Evolutionary conservation across 2,113 vertebrate genomes (phyloP).

Genomic region (Petrocephalus zakoni): DNA sequence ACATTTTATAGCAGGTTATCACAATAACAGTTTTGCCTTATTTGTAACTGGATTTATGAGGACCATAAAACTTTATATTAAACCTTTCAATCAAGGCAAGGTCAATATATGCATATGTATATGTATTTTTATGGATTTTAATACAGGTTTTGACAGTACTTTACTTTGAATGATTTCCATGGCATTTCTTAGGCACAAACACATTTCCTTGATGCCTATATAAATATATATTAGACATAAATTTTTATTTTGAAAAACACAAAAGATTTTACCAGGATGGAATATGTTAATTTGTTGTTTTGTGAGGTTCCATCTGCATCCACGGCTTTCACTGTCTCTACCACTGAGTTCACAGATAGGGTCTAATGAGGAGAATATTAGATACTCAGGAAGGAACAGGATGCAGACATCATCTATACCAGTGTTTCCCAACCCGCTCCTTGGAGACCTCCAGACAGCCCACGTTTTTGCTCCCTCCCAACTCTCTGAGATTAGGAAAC

Average conservation of each 20-base stretch:
- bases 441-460: neutral
- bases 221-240: neutral
- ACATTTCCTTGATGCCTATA: neutral
- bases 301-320: conserved; percentile 48
- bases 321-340: conserved; percentile 56
- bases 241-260: neutral
- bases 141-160: neutral
- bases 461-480: neutral
- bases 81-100: neutral
- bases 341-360: conserved; percentile 18
- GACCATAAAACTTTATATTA: neutral
- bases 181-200: neutral
- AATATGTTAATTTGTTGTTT: conserved; percentile 52
- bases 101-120: neutral
- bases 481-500: neutral
- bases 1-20: neutral
- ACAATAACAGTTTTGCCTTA: neutral
- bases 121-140: neutral
- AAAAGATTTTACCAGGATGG: conserved; percentile 47
- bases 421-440: neutral
- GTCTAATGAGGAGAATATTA: conserved; percentile 28
- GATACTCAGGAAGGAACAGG: neutral
- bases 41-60: neutral
- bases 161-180: neutral
- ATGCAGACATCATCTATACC: neutral